Base-by-base conservation (phyloP, 1,140 invertebrate genomes). In the Sinella curviseta region DNA sequence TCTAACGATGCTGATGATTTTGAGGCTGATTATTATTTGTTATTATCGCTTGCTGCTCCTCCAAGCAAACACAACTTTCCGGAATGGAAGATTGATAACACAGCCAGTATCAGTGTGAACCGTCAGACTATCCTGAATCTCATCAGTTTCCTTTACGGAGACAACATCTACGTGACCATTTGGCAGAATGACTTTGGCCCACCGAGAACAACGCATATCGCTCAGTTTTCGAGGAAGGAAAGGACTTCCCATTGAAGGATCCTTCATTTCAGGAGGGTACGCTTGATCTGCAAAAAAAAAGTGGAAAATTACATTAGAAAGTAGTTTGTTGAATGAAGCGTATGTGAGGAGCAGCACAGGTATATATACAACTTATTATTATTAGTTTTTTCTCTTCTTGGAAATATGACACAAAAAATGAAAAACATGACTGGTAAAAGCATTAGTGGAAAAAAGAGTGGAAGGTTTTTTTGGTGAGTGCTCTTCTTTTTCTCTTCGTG, bases 51-150 rank as follows among this genome's bases (percentile, higher is more conserved):
- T 48, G 20, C 74, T 83, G 17, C 35, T 73, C 26, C 73, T 79
- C 82, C 82, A 83, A 20, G 82, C 82, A 54, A 83, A 83, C 8
- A 83, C 82, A n/a, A 83, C 81, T 78, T 83, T 83, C 20, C 82
- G 77, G 77, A 83, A 83, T n/a, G 82, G 82, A 31, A 83, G 55
- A 75, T 34, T 79, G 24, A 83, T 54, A 28, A 82, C 67, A 73
- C 80, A 82, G 55, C 82, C 82, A 1, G 81, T 82, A 75, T 83
- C 82, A n/a, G 82, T 81, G 54, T 81, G 77, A 26, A 83, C 81
- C 34, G 79, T 83, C 24, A 83, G 80, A 67, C 28, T 77, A 73
- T 83, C 82, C 33, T 77, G 70, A 33, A 82, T 39, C 70, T 83
- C 82, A 48, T 83, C 82, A 30, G 76, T 82, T 82, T 83, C 82